Evolutionary conservation across 2,888 invertebrate species (phyloP), one percentile per base, ranked within the genome.

Genomic region (Drosophila paranaensis): DNA sequence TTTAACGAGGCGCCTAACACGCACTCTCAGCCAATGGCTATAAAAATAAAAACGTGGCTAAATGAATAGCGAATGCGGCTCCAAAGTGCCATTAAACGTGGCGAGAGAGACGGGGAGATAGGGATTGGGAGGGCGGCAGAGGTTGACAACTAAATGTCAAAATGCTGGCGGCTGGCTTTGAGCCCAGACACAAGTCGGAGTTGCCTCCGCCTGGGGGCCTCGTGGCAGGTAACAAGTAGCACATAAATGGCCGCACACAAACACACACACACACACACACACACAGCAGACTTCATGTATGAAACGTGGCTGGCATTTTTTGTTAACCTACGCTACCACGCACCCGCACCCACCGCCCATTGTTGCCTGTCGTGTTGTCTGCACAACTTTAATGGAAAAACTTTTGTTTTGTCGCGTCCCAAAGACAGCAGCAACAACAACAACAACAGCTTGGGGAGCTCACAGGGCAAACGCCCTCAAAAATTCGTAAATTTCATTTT

Each of bases 381-480:
- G 79, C 48, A 50, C 66, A 89, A 89, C 89, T 88, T 90, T 90
- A 90, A 89, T 89, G 89, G 89, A 81, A 89, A 89, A 89, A 89
- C 84, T 90, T 89, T 88, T 77, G 78, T 85, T 88, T 88, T 79
- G 86, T 79, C 79, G 85, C 81, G 69, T 63, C 69, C 73, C 73
- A 42, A 64, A 55, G 56, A 46, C 60, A 69, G 46, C 60, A 68
- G 62, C 57, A 61, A 60, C 69, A 68, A 40, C 46, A 56, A 33
- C 39, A 2, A 55, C 13, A 0, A 20, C 42, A 25, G 30, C 20
- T 40, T 51, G 11, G 14, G 40, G 16, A 39, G 60, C 40, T 40
- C 40, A 6, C 48, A 33, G 11, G 68, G 74, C 74, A 60, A 71
- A 66, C 71, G 72, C 77, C 66, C 56, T 39, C 56, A 70, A 60